phyloP scores from a whole-genome alignment of 2,113 vertebrate genomes.

The Rhinoptilus africanus region DNA sequence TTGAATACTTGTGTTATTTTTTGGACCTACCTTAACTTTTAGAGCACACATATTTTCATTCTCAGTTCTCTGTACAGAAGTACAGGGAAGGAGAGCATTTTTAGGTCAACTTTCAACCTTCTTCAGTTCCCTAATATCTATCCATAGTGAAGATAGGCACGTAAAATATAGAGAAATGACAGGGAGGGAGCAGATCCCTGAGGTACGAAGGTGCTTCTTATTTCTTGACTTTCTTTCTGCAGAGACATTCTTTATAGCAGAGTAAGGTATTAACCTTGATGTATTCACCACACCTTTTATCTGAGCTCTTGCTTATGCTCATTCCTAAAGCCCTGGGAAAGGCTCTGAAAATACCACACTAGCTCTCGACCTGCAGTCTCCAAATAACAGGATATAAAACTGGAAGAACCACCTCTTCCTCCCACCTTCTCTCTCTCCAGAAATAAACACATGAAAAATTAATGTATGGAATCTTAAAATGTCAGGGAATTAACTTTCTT shows the following conservation, averaged over 20 bases:
- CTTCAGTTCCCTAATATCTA: not conserved
- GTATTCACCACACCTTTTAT: not conserved
- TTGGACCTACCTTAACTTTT: not conserved
- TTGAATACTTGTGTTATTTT: not conserved
- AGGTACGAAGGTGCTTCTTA: not conserved
- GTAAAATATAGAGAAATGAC: not conserved
- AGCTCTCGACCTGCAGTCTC: conserved; percentile 13
- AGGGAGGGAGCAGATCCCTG: not conserved
- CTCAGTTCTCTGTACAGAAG: not conserved
- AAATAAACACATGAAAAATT: conserved; percentile 54
- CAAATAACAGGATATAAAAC: conserved; percentile 46
- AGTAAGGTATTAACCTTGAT: not conserved
- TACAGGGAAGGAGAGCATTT: not conserved
- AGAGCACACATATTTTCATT: not conserved
- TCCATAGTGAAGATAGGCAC: not conserved
- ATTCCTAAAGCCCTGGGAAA: not conserved
- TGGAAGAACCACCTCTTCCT: conserved; percentile 23
- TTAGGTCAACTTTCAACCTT: conserved; percentile 13
- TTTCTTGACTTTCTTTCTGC: not conserved
- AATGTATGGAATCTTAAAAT: conserved; percentile 9
- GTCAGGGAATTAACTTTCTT: not conserved
- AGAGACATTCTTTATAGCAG: not conserved
- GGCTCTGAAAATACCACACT: conserved; percentile 4
- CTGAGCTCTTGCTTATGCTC: not conserved
- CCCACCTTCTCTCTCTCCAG: conserved; percentile 13